A percentile compares a stretch with the other conserved stretches of the same genome.
These are phyloP conservation scores for Nephrotoma flavescens DNA, from an alignment of 2,888 invertebrate genomes.

Conservation along the genomic window DNA sequence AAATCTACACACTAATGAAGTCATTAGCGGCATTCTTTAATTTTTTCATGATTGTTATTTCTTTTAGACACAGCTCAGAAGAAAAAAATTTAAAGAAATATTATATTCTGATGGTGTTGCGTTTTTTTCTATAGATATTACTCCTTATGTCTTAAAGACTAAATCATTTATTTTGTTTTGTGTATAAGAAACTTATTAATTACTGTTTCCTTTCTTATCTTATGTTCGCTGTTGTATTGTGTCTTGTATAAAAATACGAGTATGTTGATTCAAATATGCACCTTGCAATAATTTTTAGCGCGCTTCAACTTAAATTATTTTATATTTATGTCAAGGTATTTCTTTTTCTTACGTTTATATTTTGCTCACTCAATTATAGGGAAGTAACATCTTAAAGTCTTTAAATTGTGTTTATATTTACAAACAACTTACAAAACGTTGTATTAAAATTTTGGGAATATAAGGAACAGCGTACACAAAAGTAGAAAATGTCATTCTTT, in stretches of 20 bases:
- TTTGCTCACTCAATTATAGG: background rate
- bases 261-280: background rate
- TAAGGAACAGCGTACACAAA: background rate
- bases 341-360: background rate
- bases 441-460: background rate
- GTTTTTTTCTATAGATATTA: background rate
- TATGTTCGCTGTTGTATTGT: background rate
- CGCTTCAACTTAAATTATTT: background rate
- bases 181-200: background rate
- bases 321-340: background rate
- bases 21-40: constrained; percentile 15
- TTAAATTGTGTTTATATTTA: background rate
- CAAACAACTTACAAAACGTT: background rate
- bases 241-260: background rate
- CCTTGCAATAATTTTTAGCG: background rate
- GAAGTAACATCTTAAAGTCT: background rate
- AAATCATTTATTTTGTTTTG: background rate
- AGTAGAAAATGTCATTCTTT: background rate
- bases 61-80: background rate
- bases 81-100: background rate
- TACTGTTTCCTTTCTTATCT: background rate
- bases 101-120: background rate
- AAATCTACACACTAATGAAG: constrained; percentile 12
- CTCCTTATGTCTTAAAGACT: background rate
- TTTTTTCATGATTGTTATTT: background rate